Conservation (phyloP, 2,888 invertebrate genomes). For the Rosalia funebris region DNA sequence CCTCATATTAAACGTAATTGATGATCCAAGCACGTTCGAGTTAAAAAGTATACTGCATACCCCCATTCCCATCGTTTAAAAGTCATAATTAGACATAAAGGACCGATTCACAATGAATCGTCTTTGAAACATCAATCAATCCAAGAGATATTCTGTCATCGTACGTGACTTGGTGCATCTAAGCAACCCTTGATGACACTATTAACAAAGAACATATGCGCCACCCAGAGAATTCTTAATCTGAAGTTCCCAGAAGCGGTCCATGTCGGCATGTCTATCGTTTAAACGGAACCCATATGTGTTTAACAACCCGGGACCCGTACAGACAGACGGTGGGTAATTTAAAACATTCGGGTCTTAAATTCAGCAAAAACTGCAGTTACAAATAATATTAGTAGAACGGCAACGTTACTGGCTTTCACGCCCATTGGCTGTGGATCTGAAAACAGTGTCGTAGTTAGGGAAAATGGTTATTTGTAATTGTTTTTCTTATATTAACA, state of each 20-base stretch:
- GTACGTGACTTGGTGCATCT: constrained; percentile 20
- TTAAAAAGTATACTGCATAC: neutral
- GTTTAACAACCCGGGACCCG: constrained; percentile 23
- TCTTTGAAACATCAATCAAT: constrained; percentile 2
- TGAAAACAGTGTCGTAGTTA: neutral
- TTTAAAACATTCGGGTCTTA: constrained; percentile 19
- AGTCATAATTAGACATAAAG: neutral
- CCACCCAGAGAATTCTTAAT: constrained; percentile 25
- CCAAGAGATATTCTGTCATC: constrained; percentile 14
- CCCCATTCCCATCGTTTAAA: neutral
- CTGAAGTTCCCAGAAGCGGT: constrained; percentile 28
- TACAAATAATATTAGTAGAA: constrained; percentile 5
- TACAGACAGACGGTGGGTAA: constrained; percentile 16
- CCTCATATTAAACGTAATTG: no score
- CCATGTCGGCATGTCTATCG: constrained; percentile 26
- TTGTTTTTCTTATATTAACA: no score
- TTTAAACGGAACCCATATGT: constrained; percentile 27
- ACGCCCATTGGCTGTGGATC: constrained; percentile 2
- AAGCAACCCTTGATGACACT: constrained; percentile 21
- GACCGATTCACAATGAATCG: neutral
- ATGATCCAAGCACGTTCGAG: no score
- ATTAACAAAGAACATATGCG: constrained; percentile 24
- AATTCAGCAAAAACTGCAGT: constrained; percentile 21
- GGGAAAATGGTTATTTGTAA: no score
- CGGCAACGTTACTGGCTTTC: neutral